Evolutionary conservation across 2,888 invertebrate species (phyloP).

Genomic region (Panorpa germanica): DNA sequence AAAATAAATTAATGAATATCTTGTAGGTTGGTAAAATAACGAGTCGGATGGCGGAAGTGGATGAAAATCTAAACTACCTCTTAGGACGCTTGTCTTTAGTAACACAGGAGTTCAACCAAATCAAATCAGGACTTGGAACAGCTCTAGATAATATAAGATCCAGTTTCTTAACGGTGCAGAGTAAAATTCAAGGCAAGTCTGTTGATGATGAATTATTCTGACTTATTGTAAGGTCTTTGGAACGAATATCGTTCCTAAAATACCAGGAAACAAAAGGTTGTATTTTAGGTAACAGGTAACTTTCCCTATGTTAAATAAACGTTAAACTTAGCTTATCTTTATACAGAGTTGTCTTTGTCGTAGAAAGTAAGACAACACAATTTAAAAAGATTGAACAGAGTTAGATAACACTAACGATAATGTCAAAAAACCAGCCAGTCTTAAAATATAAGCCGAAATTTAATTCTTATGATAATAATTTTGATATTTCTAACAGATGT

Average conservation of each 20-base stretch:
- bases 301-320: background rate
- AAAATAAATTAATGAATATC: constrained; percentile 1
- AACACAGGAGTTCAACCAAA: constrained; percentile 68
- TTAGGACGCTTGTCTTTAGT: constrained; percentile 61
- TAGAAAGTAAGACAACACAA: no score
- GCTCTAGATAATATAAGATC: constrained; percentile 51
- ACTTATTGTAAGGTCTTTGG: background rate
- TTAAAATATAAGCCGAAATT: background rate
- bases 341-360: no score
- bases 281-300: no score
- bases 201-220: background rate
- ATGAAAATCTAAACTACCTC: constrained; percentile 64
- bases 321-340: background rate
- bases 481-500: constrained; percentile 21
- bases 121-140: constrained; percentile 53
- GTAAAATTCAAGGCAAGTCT: constrained; percentile 21
- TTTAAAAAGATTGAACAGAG: no score
- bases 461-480: background rate
- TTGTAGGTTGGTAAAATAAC: constrained; percentile 55
- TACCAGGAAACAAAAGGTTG: background rate
- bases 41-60: constrained; percentile 55
- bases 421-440: background rate
- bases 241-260: background rate
- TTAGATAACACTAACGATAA: no score
- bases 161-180: constrained; percentile 41